Percentiles rank a stretch among this genome's conserved stretches.
Evolutionary conservation across 92 coral and sea anemone genomes (phyloP).

Genomic region (Palythoa caribaeorum): DNA sequence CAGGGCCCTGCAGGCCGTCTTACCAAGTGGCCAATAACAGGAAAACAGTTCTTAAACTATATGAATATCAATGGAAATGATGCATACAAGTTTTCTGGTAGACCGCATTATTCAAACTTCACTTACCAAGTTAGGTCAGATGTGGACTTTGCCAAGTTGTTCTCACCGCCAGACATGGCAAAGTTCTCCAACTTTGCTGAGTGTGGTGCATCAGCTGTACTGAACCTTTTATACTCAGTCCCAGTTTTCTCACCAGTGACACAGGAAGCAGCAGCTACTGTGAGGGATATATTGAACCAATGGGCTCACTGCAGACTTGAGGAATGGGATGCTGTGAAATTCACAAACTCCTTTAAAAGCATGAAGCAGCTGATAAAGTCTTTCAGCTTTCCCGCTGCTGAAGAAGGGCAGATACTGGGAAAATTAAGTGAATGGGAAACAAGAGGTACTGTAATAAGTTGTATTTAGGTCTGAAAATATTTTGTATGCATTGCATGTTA

Average conservation of each 20-base stretch:
- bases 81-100: not conserved
- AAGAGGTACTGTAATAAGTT: conserved; percentile 6
- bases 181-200: conserved; percentile 54
- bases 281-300: conserved; percentile 53
- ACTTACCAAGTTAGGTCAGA: not conserved
- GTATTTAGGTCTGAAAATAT: too few relatives aligned
- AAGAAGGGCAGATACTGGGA: conserved; percentile 17
- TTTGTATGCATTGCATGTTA: too few relatives aligned
- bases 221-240: conserved; percentile 41
- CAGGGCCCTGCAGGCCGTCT: conserved; percentile 3
- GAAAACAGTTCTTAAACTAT: conserved; percentile 37
- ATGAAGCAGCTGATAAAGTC: conserved; percentile 50
- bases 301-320: conserved; percentile 66
- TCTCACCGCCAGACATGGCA: conserved; percentile 63
- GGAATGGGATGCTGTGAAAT: conserved; percentile 41
- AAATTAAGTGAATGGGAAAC: conserved; percentile 46
- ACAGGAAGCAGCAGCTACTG: conserved; percentile 31
- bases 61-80: conserved; percentile 49
- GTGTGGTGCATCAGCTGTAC: conserved; percentile 55
- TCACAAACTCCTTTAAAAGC: conserved; percentile 40
- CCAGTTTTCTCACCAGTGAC: conserved; percentile 45
- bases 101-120: conserved; percentile 27
- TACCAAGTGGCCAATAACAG: conserved; percentile 8
- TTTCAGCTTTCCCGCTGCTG: conserved; percentile 13
- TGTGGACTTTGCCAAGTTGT: conserved; percentile 66